Base-by-base conservation (phyloP, 2,797 vertebrate species). In the Anomalospiza imberbis region DNA sequence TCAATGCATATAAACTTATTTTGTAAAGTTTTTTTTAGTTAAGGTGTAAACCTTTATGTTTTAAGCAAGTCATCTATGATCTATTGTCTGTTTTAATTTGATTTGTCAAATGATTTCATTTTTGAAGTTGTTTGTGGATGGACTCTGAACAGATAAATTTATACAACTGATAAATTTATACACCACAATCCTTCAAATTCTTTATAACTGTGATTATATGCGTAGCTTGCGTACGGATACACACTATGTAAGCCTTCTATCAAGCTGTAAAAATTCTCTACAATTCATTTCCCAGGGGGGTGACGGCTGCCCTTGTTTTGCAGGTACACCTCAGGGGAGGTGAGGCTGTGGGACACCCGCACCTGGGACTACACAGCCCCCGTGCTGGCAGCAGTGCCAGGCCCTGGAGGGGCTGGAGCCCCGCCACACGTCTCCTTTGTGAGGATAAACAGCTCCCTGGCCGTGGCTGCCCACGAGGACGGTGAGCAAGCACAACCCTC, bases 251-350 rank as follows among this genome's bases (percentile, higher is more conserved):
- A 60, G 25, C 57, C 17, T 60, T 38, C 57, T 12, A 10, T 40
- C 58, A 61, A 60, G 58, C 4, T 40, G 17, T 29, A 60, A 19
- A 20, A 60, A 20, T 60, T 20, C 36, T 14, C 17, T 10, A 0
- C 13, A 2, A 10, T 40, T 40, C 4, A 19, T 60, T 29, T 60
- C 17, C 13, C 36, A 9, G 0, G 3, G 51, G 26, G 62, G 24
- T 85, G 72, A 85, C 16, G 9, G 5, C 6, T 47, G 40, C 54
- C 71, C 95, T 96, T 96, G 62, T 95, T 62, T 98, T 96, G 84
- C 97, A 99, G 99, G 92, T 99, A 99, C 84, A 99, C 98, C 4
- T 99, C 99, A 3, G 99, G 99, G 67, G 99, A 99, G 17, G 99
- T 99, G 94, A 97, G 99, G 89, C 97, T 99, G 96, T 99, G 99